A percentile compares a stretch with the other conserved stretches of the same genome.
Conservation (phyloP, 2,888 invertebrate genomes). For the Oscheius onirici region DNA sequence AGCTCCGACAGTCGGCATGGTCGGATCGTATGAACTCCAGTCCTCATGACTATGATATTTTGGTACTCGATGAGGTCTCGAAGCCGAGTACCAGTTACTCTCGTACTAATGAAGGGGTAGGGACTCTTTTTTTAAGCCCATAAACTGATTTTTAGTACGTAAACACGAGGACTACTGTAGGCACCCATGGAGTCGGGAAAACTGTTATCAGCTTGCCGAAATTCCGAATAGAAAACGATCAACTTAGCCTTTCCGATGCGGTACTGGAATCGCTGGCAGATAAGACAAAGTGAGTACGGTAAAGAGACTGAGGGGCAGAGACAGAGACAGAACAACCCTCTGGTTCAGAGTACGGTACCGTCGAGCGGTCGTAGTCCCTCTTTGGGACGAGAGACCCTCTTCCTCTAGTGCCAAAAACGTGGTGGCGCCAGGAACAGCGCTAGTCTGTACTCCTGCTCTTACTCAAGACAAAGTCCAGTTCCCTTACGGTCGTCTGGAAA, state of each 20-base stretch:
- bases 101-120: background rate
- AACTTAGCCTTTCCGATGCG: constrained; percentile 27
- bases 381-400: constrained; percentile 25
- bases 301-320: no score
- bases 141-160: constrained; percentile 27
- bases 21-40: constrained; percentile 27
- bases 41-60: constrained; percentile 32
- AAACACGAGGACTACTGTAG: constrained; percentile 44
- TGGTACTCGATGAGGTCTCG: constrained; percentile 27
- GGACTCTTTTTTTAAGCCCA: background rate
- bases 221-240: constrained; percentile 12
- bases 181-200: constrained; percentile 40
- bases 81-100: constrained; percentile 24
- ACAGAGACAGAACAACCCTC: no score
- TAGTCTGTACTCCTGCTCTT: constrained; percentile 47
- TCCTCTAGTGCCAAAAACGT: background rate
- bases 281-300: constrained; percentile 24
- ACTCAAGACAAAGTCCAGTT: constrained; percentile 41
- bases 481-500: constrained; percentile 44
- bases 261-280: constrained; percentile 15
- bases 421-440: constrained; percentile 38
- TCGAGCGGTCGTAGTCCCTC: constrained; percentile 41
- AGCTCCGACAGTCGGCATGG: constrained; percentile 12
- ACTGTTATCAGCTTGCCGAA: constrained; percentile 45
- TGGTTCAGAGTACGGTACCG: constrained; percentile 37